These are phyloP conservation scores for Caenorhabditis wallacei DNA, from an alignment of 2,888 invertebrate genomes.

Conservation along the genomic window DNA sequence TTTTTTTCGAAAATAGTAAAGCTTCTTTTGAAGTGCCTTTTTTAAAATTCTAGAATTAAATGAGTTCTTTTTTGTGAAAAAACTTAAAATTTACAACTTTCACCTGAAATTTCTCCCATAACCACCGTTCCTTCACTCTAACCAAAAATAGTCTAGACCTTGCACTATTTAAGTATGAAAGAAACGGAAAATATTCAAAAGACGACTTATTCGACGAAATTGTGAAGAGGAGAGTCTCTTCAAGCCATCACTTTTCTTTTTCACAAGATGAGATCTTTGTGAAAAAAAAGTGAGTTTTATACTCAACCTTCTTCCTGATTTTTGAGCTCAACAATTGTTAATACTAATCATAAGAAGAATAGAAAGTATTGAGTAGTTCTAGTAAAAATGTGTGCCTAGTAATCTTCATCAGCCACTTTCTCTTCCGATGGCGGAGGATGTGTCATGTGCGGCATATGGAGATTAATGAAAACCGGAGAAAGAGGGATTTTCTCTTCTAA, in stretches of 20 bases:
- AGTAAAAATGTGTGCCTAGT: slow-evolving; percentile 9
- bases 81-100: too few relatives aligned
- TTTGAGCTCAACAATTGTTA: slow-evolving; percentile 18
- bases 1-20: too few relatives aligned
- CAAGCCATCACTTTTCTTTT: slow-evolving; percentile 24
- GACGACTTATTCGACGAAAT: neutral
- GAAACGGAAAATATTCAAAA: neutral
- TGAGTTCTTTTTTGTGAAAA: too few relatives aligned
- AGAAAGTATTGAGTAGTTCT: slow-evolving; percentile 17
- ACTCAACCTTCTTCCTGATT: slow-evolving; percentile 6
- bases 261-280: slow-evolving; percentile 13
- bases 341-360: neutral
- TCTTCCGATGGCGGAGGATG: neutral
- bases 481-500: slow-evolving; percentile 23
- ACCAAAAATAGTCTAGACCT: neutral
- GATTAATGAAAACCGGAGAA: slow-evolving; percentile 40
- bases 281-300: neutral
- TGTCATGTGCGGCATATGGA: slow-evolving; percentile 36
- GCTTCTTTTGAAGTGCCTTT: too few relatives aligned
- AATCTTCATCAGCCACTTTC: slow-evolving; percentile 15
- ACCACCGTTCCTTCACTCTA: neutral
- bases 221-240: slow-evolving; percentile 29
- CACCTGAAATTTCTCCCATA: too few relatives aligned
- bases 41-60: too few relatives aligned
- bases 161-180: slow-evolving; percentile 8